Evolutionary conservation across 2,113 vertebrate species (phyloP).

Genomic region (Lycocorax pyrrhopterus): DNA sequence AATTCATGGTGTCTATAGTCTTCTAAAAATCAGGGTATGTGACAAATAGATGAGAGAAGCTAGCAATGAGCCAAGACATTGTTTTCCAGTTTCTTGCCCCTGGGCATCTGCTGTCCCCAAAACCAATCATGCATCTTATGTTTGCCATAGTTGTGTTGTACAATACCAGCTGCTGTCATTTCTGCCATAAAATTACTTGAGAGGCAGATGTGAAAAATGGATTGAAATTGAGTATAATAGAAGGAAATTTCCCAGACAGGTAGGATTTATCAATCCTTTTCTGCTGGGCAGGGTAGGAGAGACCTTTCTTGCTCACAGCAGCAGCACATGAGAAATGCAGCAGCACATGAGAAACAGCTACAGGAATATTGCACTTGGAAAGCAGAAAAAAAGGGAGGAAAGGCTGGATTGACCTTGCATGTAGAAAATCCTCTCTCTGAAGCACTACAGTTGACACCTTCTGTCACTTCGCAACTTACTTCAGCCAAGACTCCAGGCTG

Average conservation of each 20-base stretch:
- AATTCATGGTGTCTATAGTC: not conserved
- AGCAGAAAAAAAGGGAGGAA: not conserved
- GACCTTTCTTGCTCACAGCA: not conserved
- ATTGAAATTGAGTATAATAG: not conserved
- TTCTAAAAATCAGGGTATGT: not conserved
- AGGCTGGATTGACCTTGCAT: rapidly evolving
- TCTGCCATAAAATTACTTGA: not conserved
- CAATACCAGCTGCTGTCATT: not conserved
- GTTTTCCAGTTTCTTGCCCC: not conserved
- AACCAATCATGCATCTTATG: not conserved
- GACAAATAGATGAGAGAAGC: not conserved
- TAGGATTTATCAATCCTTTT: not conserved
- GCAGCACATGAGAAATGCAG: not conserved
- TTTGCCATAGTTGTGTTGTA: not conserved
- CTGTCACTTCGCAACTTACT: not conserved
- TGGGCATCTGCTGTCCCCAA: not conserved
- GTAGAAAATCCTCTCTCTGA: not conserved
- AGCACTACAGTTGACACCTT: not conserved
- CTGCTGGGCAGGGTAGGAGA: not conserved
- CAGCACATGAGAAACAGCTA: not conserved
- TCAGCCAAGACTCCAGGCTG: not conserved
- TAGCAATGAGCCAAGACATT: not conserved
- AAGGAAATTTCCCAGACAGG: not conserved
- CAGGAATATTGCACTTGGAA: not conserved
- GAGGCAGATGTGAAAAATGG: not conserved